Evolutionary conservation across 1,140 invertebrate species (phyloP).

Genomic region (Lucilia cuprina): DNA sequence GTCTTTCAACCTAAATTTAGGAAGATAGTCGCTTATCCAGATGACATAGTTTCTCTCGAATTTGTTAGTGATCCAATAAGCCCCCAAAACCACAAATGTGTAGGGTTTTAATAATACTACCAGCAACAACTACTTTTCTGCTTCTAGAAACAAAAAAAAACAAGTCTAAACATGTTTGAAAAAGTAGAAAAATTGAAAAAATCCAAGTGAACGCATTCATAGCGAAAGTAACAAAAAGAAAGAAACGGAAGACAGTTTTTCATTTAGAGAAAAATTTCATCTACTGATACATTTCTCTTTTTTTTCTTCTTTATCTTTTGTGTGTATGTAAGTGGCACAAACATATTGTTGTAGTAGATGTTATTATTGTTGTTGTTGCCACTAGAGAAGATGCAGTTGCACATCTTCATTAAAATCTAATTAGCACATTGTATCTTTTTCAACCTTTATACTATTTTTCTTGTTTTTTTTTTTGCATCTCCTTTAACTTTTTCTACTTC

Average conservation of each 20-base stretch:
- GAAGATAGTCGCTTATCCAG: too few relatives aligned
- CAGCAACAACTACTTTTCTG: too few relatives aligned
- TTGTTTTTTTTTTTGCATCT: neutral
- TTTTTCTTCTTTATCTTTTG: neutral
- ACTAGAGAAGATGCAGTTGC: conserved; percentile 22
- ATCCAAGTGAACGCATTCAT: neutral
- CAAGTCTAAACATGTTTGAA: too few relatives aligned
- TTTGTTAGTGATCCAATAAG: too few relatives aligned
- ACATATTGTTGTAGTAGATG: neutral
- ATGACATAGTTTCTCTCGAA: too few relatives aligned
- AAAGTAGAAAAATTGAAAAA: too few relatives aligned
- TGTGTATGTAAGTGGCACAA: neutral
- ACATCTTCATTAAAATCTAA: conserved; percentile 32
- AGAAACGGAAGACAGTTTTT: conserved; percentile 3
- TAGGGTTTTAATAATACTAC: too few relatives aligned
- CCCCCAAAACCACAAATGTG: too few relatives aligned
- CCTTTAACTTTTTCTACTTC: neutral
- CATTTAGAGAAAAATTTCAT: neutral
- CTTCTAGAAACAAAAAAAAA: too few relatives aligned
- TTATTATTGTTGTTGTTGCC: conserved; percentile 14
- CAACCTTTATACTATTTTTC: neutral
- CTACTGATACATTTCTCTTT: neutral
- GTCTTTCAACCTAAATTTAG: too few relatives aligned
- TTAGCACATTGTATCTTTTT: conserved; percentile 24
- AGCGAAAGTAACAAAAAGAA: neutral